Evolutionary conservation across 2,797 vertebrate species (phyloP).

Genomic region (Sebastes wilsoni): DNA sequence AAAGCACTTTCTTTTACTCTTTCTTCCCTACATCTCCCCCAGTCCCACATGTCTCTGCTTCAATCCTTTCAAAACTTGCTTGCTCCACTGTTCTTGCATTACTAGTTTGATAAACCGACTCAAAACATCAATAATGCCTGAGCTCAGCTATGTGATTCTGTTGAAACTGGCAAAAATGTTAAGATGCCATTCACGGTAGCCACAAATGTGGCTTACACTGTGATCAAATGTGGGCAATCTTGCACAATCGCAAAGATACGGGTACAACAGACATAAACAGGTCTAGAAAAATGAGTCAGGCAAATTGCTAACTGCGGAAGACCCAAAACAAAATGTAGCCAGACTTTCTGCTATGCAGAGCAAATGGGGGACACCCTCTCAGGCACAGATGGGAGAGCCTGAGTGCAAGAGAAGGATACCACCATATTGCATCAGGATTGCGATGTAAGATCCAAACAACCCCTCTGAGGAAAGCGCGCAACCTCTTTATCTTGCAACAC

Average conservation of each 20-base stretch:
- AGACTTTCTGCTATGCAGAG: background rate
- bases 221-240: background rate
- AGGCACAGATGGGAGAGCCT: background rate
- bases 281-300: background rate
- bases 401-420: slow-evolving; percentile 17
- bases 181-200: background rate
- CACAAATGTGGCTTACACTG: background rate
- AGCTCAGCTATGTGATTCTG: slow-evolving; percentile 24
- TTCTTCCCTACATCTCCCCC: slow-evolving; percentile 10
- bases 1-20: slow-evolving; percentile 34
- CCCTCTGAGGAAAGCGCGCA: background rate
- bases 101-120: slow-evolving; percentile 37
- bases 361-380: background rate
- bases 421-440: slow-evolving; percentile 45
- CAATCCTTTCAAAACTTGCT: slow-evolving; percentile 41
- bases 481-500: background rate
- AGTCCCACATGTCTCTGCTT: slow-evolving; percentile 29
- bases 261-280: background rate
- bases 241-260: background rate
- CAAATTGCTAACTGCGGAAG: background rate
- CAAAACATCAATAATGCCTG: slow-evolving; percentile 32
- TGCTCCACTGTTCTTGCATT: slow-evolving; percentile 37
- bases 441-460: slow-evolving; percentile 7
- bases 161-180: slow-evolving; percentile 23
- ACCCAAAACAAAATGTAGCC: background rate